Base-by-base conservation (phyloP, 2,797 vertebrate genomes). In the Myripristis murdjan region DNA sequence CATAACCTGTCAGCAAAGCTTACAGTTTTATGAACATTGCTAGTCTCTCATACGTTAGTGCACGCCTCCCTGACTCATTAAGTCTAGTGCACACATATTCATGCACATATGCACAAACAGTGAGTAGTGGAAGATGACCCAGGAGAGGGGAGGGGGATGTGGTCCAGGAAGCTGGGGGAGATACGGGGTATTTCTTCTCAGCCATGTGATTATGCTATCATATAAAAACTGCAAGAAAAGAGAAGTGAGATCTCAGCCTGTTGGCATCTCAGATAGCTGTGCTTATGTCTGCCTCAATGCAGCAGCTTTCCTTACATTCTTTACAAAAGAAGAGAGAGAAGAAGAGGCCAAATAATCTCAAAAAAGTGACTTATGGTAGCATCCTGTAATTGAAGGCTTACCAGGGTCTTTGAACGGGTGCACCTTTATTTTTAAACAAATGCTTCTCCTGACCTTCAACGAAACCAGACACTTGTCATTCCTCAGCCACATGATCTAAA, bases 171-270 rank as follows among this genome's bases (percentile, higher is more conserved):
- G 15, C n/a, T n/a, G 14, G 0, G 18, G 33, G 22, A 62, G 22
- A 14, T 8, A 1, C 2, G 1, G 12, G 9, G 23, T n/a, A 51
- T 11, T 41, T 41, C 11, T 8, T 35, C 23, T 9, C 12, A 6
- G 41, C 12, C 18, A 46, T 12, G 9, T 12, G 49, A 35, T 16
- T 28, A n/a, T 22, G 3, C 16, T n/a, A n/a, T n/a, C n/a, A n/a
- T n/a, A n/a, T n/a, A n/a, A n/a, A n/a, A n/a, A n/a, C n/a, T n/a
- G n/a, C n/a, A 22, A 20, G 1, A 68, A 46, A 24, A 65, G 23
- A 60, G 74, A 71, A 61, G 56, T 55, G 49, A 64, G 16, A 48
- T 22, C 37, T 28, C 5, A 37, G 44, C 23, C 14, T 37, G 14
- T 51, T 5, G 20, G 23, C 6, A 48, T 11, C 18, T 48, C n/a